Evolutionary conservation across 2,113 vertebrate genomes (phyloP).

Genomic region (Uropsilus gracilis): DNA sequence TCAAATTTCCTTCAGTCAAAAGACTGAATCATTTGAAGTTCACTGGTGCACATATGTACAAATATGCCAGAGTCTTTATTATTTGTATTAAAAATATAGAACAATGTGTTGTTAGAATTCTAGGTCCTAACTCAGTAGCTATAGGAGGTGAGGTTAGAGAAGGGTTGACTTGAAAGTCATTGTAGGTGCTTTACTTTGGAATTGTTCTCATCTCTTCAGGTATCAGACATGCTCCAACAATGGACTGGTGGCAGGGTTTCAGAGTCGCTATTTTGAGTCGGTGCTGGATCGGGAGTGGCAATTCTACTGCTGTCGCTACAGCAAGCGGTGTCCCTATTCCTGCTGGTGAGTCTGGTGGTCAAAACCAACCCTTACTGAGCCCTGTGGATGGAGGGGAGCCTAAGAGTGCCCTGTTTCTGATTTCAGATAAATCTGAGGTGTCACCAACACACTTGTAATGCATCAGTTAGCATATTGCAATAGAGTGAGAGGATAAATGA

Average conservation of each 20-base stretch:
- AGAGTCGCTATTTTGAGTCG: conserved; percentile 95
- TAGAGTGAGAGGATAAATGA: not conserved
- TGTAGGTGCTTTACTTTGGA: too few species aligned
- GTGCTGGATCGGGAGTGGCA: conserved; percentile 98
- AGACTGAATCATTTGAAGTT: not conserved
- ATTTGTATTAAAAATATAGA: not conserved
- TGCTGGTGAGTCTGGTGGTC: conserved; percentile 91
- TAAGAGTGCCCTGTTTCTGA: fast-evolving
- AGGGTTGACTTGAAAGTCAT: fast-evolving
- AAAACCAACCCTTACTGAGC: fast-evolving
- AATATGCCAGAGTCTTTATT: not conserved
- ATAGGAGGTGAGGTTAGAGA: not conserved
- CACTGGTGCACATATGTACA: not conserved
- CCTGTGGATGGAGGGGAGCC: too few species aligned
- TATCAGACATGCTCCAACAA: conserved; percentile 95
- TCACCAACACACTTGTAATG: not conserved
- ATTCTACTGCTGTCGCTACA: conserved; percentile 97
- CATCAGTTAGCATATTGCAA: not conserved
- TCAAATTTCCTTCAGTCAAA: not conserved
- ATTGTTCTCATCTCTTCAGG: conserved; percentile 83
- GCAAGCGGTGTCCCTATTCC: conserved; percentile 93
- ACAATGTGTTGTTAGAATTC: not conserved
- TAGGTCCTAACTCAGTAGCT: not conserved
- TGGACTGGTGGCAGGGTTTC: conserved; percentile 95
- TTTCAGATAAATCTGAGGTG: not conserved